Evolutionary conservation across 1,140 invertebrate species (phyloP).

Genomic region (Diuraphis noxia): DNA sequence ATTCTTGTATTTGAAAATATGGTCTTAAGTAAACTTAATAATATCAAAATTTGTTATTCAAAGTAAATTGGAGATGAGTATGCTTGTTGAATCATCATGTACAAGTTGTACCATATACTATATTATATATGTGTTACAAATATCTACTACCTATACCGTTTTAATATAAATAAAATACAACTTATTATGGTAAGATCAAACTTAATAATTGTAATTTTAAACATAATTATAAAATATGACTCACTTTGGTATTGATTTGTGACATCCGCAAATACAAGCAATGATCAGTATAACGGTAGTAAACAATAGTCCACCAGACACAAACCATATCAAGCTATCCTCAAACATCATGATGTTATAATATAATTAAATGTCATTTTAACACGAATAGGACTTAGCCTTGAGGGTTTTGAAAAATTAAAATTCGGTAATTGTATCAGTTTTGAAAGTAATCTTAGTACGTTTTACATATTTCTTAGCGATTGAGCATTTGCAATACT

Average conservation of each 20-base stretch:
- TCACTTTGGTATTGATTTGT: conserved; percentile 58
- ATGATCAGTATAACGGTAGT: conserved; percentile 48
- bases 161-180: conserved; percentile 5
- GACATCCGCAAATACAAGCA: conserved; percentile 58
- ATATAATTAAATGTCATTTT: conserved; percentile 43
- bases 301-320: conserved; percentile 46
- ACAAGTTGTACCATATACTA: neutral
- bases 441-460: neutral
- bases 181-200: neutral
- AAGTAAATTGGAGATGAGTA: neutral
- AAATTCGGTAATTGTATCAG: conserved; percentile 14
- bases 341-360: conserved; percentile 44
- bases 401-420: neutral
- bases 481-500: neutral
- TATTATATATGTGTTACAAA: neutral
- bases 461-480: neutral
- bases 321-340: conserved; percentile 47
- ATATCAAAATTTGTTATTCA: neutral
- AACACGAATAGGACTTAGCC: neutral
- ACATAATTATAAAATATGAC: conserved; percentile 49
- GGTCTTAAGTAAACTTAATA: neutral
- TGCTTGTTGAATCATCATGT: neutral
- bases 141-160: neutral
- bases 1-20: neutral
- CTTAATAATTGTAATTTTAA: conserved; percentile 5